Conservation (phyloP, 2,888 invertebrate species). For the Lycocerus yunnanus region DNA sequence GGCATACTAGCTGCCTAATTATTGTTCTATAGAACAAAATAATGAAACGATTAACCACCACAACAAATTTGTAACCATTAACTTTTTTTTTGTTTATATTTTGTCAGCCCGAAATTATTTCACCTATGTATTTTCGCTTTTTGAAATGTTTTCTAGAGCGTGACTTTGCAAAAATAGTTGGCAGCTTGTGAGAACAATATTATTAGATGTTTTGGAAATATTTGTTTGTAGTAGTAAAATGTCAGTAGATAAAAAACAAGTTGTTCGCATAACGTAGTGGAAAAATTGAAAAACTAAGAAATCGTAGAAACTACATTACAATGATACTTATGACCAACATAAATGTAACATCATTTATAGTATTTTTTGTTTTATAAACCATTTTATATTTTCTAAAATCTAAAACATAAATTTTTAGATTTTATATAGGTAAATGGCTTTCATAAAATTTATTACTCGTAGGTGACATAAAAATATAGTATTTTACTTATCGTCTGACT, state of each 20-base stretch:
- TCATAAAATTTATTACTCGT: background rate
- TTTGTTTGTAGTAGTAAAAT: background rate
- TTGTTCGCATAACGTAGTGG: slow-evolving; percentile 1
- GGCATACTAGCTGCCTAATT: background rate
- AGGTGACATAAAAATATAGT: background rate
- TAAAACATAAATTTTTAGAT: background rate
- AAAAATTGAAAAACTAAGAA: slow-evolving; percentile 4
- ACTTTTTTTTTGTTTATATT: background rate
- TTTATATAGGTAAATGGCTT: background rate
- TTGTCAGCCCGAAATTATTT: background rate
- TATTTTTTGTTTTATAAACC: background rate
- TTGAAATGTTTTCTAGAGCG: background rate
- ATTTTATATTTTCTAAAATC: background rate
- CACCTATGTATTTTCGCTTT: background rate
- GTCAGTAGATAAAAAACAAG: background rate
- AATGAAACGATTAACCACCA: background rate
- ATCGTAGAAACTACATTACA: background rate
- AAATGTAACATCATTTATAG: background rate
- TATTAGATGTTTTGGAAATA: slow-evolving; percentile 5
- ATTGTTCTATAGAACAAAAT: background rate
- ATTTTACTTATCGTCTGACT: background rate
- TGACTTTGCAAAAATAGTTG: background rate
- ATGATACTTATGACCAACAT: background rate
- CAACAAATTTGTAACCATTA: background rate
- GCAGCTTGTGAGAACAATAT: background rate